A percentile compares a stretch with the other conserved stretches of the same genome.
phyloP scores from a whole-genome alignment of 2,113 vertebrate species.

The Eira barbara region DNA sequence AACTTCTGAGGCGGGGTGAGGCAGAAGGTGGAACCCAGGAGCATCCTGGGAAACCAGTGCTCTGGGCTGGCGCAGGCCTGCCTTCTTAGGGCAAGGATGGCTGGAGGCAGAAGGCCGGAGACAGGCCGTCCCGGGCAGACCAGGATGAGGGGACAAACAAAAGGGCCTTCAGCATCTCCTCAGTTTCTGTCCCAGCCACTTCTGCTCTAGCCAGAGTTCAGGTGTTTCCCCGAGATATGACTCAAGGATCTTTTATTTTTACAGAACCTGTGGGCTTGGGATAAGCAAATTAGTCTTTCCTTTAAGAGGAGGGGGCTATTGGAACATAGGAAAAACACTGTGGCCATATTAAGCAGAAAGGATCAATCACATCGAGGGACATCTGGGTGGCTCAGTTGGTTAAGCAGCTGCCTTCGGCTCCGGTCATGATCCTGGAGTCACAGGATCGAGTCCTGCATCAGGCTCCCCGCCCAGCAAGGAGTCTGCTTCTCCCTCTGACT shows the following conservation, averaged over 20 bases:
- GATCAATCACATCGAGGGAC: too few relatives aligned
- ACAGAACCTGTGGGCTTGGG: neutral
- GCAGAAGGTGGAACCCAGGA: fast-evolving
- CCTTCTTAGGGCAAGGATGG: neutral
- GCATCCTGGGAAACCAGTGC: too few relatives aligned
- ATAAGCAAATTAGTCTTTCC: neutral
- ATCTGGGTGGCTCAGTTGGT: too few relatives aligned
- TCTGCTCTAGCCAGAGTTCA: neutral
- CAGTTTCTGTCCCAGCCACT: neutral
- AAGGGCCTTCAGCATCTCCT: neutral
- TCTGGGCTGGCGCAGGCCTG: neutral
- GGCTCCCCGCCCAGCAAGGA: too few relatives aligned
- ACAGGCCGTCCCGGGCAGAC: neutral
- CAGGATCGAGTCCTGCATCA: too few relatives aligned
- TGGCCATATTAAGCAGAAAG: neutral
- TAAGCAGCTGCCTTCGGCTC: too few relatives aligned
- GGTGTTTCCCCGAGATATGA: neutral
- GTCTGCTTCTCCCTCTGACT: too few relatives aligned
- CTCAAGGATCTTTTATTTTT: neutral
- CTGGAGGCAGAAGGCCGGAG: neutral
- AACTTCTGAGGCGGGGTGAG: neutral
- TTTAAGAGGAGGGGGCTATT: neutral
- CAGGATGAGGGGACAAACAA: neutral
- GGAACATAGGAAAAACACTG: neutral
- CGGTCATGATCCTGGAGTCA: too few relatives aligned